Conservation (phyloP, 92 coral and sea anemone genomes). For the Parazoanthus swiftii region DNA sequence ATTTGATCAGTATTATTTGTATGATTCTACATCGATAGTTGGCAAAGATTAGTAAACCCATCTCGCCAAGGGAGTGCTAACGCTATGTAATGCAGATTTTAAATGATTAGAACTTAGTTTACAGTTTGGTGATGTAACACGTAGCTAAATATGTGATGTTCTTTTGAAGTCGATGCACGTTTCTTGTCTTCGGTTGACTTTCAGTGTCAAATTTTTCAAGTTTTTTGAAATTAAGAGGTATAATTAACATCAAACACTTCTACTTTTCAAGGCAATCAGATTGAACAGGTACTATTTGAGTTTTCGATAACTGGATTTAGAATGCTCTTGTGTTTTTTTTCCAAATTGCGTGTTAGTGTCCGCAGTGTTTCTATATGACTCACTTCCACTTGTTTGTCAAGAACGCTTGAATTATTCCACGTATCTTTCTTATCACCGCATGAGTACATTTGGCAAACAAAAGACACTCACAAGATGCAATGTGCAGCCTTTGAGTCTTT, state of each 20-base stretch:
- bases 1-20: no score
- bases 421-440: slow-evolving; percentile 7
- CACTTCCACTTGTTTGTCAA: background rate
- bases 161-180: no score
- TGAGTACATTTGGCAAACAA: background rate
- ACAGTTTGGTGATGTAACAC: no score
- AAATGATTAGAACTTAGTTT: no score
- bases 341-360: background rate
- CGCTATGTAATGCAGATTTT: no score
- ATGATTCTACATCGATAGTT: no score
- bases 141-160: no score
- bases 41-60: no score
- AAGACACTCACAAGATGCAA: background rate
- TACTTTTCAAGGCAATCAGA: no score
- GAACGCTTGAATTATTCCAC: slow-evolving; percentile 19
- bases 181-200: no score
- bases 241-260: background rate
- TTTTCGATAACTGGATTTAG: background rate
- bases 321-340: background rate
- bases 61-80: no score
- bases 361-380: background rate
- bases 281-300: background rate
- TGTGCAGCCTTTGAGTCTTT: background rate
- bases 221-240: background rate
- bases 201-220: no score